Percentiles rank a stretch among this genome's conserved stretches.
Conservation (phyloP, 30 jellyfish, hydroid and myxozoan genomes). For the Sanderia malayensis region DNA sequence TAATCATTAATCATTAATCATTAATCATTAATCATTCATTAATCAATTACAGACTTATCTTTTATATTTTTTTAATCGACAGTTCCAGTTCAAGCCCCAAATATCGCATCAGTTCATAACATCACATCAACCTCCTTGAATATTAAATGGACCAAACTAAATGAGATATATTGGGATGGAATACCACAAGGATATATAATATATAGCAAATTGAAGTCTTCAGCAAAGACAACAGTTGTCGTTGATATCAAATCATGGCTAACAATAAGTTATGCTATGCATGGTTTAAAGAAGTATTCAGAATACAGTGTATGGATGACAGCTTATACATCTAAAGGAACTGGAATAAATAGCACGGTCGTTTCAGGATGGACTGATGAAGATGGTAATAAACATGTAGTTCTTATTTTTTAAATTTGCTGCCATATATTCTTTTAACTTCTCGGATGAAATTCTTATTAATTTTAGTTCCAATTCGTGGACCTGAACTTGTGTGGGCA, state of each 20-base stretch:
- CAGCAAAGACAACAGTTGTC: neutral
- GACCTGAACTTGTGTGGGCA: conserved; percentile 8
- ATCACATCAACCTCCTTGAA: conserved; percentile 7
- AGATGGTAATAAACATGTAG: no score
- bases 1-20: no score
- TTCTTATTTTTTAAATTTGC: no score
- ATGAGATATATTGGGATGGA: neutral
- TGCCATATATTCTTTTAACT: no score
- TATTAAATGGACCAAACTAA: neutral
- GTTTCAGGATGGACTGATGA: conserved; percentile 17
- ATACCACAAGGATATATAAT: conserved; percentile 14
- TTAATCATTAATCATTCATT: no score
- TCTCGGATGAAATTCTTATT: neutral
- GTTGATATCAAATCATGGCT: conserved; percentile 6
- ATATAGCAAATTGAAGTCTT: neutral
- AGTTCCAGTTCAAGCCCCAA: conserved; percentile 17
- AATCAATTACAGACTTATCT: neutral
- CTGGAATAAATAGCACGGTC: conserved; percentile 22
- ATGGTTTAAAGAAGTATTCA: conserved; percentile 15
- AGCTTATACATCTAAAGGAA: conserved; percentile 56
- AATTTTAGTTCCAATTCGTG: conserved; percentile 24
- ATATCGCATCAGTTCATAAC: neutral
- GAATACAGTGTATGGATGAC: conserved; percentile 60
- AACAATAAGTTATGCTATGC: conserved; percentile 9
- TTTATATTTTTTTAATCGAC: neutral